Evolutionary conservation across 2,113 vertebrate genomes (phyloP).

Genomic region (Dendropsophus ebraccatus): DNA sequence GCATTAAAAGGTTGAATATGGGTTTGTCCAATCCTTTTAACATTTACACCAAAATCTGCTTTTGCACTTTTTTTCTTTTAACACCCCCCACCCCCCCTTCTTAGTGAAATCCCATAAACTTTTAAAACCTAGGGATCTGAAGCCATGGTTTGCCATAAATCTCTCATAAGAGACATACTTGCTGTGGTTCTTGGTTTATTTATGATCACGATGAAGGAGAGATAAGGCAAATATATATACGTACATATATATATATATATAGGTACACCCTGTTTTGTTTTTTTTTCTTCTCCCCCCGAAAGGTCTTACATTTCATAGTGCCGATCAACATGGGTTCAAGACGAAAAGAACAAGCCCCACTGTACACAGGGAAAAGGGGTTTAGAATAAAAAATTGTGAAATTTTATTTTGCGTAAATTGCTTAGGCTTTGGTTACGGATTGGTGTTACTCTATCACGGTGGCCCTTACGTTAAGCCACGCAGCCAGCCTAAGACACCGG

Average conservation of each 20-base stretch:
- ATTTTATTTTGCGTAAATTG: conserved; percentile 65
- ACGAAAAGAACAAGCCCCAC: neutral
- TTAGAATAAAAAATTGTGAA: conserved; percentile 46
- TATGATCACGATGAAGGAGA: conserved; percentile 67
- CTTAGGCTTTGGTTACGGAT: conserved; percentile 68
- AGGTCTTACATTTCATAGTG: conserved; percentile 62
- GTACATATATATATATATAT: neutral
- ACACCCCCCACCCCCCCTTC: conserved; percentile 62
- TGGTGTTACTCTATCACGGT: conserved; percentile 67
- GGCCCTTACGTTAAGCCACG: conserved; percentile 72
- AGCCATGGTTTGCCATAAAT: conserved; percentile 78
- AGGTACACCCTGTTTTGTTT: conserved; percentile 63
- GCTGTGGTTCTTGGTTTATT: conserved; percentile 69
- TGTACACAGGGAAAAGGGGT: conserved; percentile 1
- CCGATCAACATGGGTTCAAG: conserved; percentile 64
- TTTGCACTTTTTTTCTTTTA: conserved; percentile 71
- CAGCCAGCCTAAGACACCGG: conserved; percentile 74
- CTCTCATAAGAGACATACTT: conserved; percentile 65
- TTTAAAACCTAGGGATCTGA: conserved; percentile 74
- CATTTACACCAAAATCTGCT: conserved; percentile 72
- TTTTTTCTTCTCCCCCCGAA: conserved; percentile 48
- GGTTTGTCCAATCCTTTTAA: conserved; percentile 68
- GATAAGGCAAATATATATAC: conserved; percentile 58
- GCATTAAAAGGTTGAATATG: conserved; percentile 72
- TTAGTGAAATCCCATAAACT: conserved; percentile 71